Percentiles rank a stretch among this genome's conserved stretches.
phyloP scores from a whole-genome alignment of 53 echinoderm and acorn worm species.

The Crossaster papposus region DNA sequence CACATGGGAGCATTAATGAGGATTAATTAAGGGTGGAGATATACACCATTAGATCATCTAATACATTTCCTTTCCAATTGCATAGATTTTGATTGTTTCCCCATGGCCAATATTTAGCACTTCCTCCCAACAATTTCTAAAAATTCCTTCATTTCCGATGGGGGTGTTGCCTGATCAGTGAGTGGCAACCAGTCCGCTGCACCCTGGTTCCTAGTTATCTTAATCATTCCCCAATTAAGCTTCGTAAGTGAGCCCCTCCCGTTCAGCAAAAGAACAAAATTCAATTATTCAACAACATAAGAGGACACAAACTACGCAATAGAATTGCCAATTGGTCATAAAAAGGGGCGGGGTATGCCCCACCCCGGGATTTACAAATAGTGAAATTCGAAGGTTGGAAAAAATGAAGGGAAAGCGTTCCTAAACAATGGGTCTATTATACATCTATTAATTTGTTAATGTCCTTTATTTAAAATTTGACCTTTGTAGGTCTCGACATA shows the following conservation, averaged over 20 bases:
- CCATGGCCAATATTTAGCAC: neutral
- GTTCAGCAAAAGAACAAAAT: neutral
- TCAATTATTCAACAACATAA: neutral
- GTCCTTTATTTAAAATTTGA: neutral
- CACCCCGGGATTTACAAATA: too few species aligned
- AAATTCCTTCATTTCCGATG: slow-evolving; percentile 35
- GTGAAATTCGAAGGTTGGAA: too few species aligned
- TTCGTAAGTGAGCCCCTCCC: neutral
- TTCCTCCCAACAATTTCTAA: neutral
- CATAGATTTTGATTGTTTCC: neutral
- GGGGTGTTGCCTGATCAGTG: neutral
- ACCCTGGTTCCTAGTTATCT: neutral
- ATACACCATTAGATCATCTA: neutral
- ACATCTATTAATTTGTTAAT: neutral
- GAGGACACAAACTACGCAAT: neutral
- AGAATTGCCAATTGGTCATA: neutral
- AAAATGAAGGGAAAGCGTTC: too few species aligned
- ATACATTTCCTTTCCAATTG: neutral
- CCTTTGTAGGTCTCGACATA: neutral
- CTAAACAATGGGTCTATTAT: too few species aligned
- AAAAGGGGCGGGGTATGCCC: too few species aligned
- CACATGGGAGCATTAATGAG: too few species aligned
- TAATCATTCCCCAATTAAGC: neutral
- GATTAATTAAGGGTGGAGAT: too few species aligned
- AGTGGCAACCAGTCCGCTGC: neutral